A percentile compares a stretch with the other conserved stretches of the same genome.
phyloP scores from a whole-genome alignment of 2,113 vertebrate species.

The Alethe diademata region DNA sequence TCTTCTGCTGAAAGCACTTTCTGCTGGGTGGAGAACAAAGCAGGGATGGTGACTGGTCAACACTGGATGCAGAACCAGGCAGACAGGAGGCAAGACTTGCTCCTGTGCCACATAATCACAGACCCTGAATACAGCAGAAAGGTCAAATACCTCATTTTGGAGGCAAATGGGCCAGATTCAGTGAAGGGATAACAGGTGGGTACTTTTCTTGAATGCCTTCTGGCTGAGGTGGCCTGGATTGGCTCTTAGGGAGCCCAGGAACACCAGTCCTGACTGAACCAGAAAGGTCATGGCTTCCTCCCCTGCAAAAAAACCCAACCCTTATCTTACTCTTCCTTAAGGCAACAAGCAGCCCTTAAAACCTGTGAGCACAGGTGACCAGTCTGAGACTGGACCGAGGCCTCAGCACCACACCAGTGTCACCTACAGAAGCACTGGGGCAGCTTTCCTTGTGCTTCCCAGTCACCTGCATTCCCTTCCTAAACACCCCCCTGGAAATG shows the following conservation, averaged over 20 bases:
- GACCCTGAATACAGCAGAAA: not conserved
- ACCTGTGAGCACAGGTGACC: not conserved
- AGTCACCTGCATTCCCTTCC: not conserved
- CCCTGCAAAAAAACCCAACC: not conserved
- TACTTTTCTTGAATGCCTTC: not conserved
- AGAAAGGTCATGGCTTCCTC: not conserved
- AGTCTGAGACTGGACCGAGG: not conserved
- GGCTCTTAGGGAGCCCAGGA: conserved; percentile 21
- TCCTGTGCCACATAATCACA: not conserved
- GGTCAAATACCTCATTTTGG: not conserved
- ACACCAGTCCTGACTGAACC: conserved; percentile 22
- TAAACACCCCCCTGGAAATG: not conserved
- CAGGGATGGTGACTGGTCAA: conserved; percentile 31
- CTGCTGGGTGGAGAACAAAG: conserved; percentile 75
- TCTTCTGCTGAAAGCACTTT: conserved; percentile 89
- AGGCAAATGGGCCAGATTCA: not conserved
- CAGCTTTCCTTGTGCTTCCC: not conserved
- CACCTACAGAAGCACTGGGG: not conserved
- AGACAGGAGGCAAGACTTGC: not conserved
- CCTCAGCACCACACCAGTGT: not conserved
- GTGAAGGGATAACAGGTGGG: not conserved
- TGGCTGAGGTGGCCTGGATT: conserved; percentile 13
- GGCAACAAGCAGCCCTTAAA: not conserved
- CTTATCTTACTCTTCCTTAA: not conserved
- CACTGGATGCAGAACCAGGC: not conserved